Base-by-base conservation (phyloP, 2,888 invertebrate species). In the Parnassius glacialis region DNA sequence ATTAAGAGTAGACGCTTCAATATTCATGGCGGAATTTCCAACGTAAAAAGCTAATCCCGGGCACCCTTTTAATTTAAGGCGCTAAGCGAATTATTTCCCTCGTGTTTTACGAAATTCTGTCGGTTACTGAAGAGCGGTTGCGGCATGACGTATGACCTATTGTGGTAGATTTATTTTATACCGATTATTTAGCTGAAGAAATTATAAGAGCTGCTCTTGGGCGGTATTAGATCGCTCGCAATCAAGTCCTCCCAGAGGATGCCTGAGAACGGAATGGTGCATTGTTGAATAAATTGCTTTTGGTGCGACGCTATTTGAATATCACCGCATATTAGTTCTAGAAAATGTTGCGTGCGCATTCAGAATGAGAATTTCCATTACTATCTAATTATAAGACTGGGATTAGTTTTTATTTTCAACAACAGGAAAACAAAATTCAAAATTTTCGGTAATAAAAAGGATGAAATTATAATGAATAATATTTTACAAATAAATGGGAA, bases 41-140 rank as follows among this genome's bases (percentile, higher is more conserved):
- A 44, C 45, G 54, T 9, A 51, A 59, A 55, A 56, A 51, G 62
- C 59, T 62, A 62, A 62, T 58, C 55, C 51, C 16, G 16, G 45
- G n/a, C 51, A 58, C 54, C 58, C 61, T 57, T 61, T 61, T 61
- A 57, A 61, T 62, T 53, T 57, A 62, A 62, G 45, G 52, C 42
- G 52, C 54, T 52, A 54, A 59, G 58, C 55, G 58, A 59, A 59
- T 59, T 62, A 54, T 62, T 50, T 54, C 58, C 44, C 58, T 50
- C 48, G 44, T 58, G 58, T 50, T 62, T 61, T 54, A 54, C 58
- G 52, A 57, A 57, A 58, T 62, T 58, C 41, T 62, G 54, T 62
- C 58, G 57, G 57, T 58, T 58, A 48, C 55, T 9, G 12, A 34
- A 51, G 43, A 25, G 16, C 42, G 34, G 47, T 42, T 42, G 20